phyloP scores from a whole-genome alignment of 1,140 invertebrate genomes.

The Octopus sinensis region DNA sequence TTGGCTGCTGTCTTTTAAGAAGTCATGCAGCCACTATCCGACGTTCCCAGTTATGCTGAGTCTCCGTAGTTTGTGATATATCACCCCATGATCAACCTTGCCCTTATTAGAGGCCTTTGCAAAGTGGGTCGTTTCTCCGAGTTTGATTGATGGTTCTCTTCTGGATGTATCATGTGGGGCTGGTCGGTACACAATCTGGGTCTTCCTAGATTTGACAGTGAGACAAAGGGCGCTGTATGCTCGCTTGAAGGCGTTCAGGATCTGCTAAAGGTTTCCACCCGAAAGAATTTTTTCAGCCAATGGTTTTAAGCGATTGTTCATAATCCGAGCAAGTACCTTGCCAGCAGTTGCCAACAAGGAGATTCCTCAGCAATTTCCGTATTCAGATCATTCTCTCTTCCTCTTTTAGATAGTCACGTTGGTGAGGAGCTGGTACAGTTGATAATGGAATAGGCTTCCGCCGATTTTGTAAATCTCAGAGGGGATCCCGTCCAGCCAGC shows the following conservation, averaged over 20 bases:
- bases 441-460: neutral
- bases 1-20: too few species aligned
- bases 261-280: neutral
- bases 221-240: neutral
- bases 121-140: too few species aligned
- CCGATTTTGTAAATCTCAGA: neutral
- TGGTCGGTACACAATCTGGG: neutral
- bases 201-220: neutral
- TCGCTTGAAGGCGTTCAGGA: neutral
- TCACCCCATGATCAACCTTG: too few species aligned
- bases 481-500: neutral
- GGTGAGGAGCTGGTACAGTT: neutral
- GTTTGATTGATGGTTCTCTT: neutral
- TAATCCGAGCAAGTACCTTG: neutral
- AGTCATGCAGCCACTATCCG: too few species aligned
- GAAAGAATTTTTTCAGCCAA: neutral
- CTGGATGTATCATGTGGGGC: neutral
- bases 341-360: neutral
- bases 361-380: neutral
- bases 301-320: neutral
- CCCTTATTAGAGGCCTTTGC: too few species aligned
- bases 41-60: too few species aligned
- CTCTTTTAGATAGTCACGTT: neutral
- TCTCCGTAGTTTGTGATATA: too few species aligned
- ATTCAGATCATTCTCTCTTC: neutral